A percentile compares a stretch with the other conserved stretches of the same genome.
These are phyloP conservation scores for Zhengitettix transpicula DNA, from an alignment of 2,888 invertebrate genomes.

Conservation along the genomic window DNA sequence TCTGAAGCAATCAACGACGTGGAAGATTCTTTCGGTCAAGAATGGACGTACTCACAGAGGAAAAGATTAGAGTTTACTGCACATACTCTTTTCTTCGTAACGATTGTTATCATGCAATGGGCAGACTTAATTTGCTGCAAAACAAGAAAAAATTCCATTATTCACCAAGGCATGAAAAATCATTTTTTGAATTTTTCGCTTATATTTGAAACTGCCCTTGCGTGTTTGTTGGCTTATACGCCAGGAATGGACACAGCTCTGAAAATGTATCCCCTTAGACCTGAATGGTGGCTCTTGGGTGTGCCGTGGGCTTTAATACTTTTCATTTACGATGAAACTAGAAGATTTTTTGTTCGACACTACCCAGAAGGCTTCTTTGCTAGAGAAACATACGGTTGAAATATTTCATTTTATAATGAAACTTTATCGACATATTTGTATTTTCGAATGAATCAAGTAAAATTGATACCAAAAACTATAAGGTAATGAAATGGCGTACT, in stretches of 20 bases:
- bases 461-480: too few relatives aligned
- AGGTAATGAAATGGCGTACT: too few relatives aligned
- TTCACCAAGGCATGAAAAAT: conserved; percentile 49
- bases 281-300: conserved; percentile 24
- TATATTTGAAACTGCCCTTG: conserved; percentile 43
- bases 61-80: conserved; percentile 50
- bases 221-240: conserved; percentile 44
- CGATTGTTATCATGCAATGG: conserved; percentile 56
- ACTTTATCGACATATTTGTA: too few relatives aligned
- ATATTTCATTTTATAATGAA: neutral
- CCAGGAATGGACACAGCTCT: conserved; percentile 45
- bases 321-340: conserved; percentile 53
- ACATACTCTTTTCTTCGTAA: conserved; percentile 55
- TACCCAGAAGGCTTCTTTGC: conserved; percentile 54
- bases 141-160: conserved; percentile 51
- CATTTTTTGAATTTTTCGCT: conserved; percentile 48
- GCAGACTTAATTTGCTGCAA: conserved; percentile 57
- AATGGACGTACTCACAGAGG: conserved; percentile 41
- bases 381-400: conserved; percentile 54
- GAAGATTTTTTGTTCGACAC: conserved; percentile 50
- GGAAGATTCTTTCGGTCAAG: conserved; percentile 52
- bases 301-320: conserved; percentile 56
- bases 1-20: conserved; percentile 48
- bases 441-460: too few relatives aligned
- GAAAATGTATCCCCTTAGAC: conserved; percentile 36